Conservation (phyloP, 2,888 invertebrate species). For the Chironomus riparius region DNA sequence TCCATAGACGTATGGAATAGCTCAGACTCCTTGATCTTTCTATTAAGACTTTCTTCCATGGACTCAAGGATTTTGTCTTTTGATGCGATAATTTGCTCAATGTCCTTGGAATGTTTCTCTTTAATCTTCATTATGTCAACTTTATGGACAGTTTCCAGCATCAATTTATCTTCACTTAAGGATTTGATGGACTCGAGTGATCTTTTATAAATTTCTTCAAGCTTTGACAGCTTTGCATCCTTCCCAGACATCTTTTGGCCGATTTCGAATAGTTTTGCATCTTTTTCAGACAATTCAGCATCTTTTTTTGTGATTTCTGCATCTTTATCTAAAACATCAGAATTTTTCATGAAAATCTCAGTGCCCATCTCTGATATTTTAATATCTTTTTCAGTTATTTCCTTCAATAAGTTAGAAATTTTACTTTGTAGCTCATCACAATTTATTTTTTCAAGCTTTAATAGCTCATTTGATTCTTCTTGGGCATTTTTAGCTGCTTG, state of each 20-base stretch:
- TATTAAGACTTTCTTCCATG: no score
- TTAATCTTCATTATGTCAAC: not conserved
- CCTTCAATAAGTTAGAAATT: no score
- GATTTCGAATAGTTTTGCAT: not conserved
- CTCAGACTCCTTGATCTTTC: no score
- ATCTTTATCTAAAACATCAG: not conserved
- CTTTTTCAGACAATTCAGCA: not conserved
- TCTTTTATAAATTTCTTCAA: not conserved
- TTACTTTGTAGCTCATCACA: no score
- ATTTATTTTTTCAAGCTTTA: no score
- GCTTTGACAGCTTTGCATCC: not conserved
- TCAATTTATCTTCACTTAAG: not conserved
- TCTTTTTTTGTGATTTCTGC: not conserved
- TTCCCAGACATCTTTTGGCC: not conserved
- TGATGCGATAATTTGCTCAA: not conserved
- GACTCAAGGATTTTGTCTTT: not conserved
- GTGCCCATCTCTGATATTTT: no score
- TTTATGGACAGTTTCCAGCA: not conserved
- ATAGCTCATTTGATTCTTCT: not conserved
- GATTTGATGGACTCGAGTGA: not conserved
- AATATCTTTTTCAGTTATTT: no score
- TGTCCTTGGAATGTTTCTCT: not conserved
- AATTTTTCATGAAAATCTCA: no score
- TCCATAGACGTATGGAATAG: not conserved
- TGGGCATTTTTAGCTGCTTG: not conserved